Base-by-base conservation (phyloP, 2,797 vertebrate genomes). In the Syngnathus acus region DNA sequence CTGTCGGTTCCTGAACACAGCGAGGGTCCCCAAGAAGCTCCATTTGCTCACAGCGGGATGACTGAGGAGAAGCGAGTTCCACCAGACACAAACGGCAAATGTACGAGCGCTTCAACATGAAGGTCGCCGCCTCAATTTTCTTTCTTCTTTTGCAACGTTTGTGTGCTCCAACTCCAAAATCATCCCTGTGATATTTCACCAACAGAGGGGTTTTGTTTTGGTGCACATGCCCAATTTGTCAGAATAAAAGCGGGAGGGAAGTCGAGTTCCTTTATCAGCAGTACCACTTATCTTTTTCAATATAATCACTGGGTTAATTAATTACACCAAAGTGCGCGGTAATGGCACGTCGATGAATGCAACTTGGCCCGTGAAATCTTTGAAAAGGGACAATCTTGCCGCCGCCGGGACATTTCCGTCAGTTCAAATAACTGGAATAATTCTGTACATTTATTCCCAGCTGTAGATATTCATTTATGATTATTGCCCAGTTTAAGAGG, bases 31-130 rank as follows among this genome's bases (percentile, higher is more conserved):
- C 66, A 76, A 76, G 85, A 87, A 86, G 84, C 81, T 86, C 86
- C 83, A 86, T 87, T 87, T 82, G 82, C 68, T 80, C 87, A 78
- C 88, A 86, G 84, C 86, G 74, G 86, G 87, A 59, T 64, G 70
- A 76, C 78, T 81, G 75, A 78, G 78, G 67, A 77, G 74, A 83
- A 79, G 71, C 1, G 77, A 77, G 78, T 78, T 80, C 68, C 66
- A 67, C 82, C 78, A 82, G 73, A 70, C 82, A 81, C 82, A 84
- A 86, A 86, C 77, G 83, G 79, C 68, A 73, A 23, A 77, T 76
- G 82, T 80, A 74, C 71, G 77, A 82, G 70, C 54, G 70, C 80
- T 79, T 82, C 83, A 81, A 21, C 82, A 74, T 67, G 81, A 81
- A 86, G 85, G 82, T 87, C 85, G 87, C 62, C 70, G 71, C 67